Evolutionary conservation across 2,888 invertebrate species (phyloP).

Genomic region (Zele albiditarsus): DNA sequence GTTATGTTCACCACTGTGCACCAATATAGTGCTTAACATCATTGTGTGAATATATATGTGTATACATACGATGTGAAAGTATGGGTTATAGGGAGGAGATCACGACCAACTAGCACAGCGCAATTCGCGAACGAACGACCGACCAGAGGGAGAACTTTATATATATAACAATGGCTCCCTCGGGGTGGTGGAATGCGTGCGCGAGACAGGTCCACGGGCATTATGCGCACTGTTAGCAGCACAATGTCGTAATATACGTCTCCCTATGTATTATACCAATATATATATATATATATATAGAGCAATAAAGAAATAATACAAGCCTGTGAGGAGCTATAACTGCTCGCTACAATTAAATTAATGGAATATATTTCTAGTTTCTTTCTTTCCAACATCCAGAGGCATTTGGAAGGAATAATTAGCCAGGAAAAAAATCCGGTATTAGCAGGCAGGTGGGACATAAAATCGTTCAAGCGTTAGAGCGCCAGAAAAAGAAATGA

Average conservation of each 20-base stretch:
- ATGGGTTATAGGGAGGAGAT: neutral
- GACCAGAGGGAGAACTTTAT: neutral
- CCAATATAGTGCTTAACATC: neutral
- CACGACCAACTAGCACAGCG: conserved; percentile 20
- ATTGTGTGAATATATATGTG: neutral
- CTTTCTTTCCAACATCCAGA: no score
- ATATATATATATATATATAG: neutral
- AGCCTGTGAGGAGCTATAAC: no score
- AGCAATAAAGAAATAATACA: no score
- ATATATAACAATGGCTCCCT: conserved; percentile 55
- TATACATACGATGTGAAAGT: neutral
- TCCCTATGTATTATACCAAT: neutral
- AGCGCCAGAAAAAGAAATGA: neutral
- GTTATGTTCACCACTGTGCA: neutral
- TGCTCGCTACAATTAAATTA: neutral
- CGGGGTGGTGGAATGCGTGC: conserved; percentile 59
- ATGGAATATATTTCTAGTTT: neutral
- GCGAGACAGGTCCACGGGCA: conserved; percentile 66
- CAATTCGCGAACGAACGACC: conserved; percentile 58
- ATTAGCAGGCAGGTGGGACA: neutral
- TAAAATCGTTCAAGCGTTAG: conserved; percentile 28
- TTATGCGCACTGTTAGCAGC: conserved; percentile 54
- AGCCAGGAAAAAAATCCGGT: neutral
- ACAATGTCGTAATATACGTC: conserved; percentile 47
- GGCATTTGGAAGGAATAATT: neutral